Percentiles rank a stretch among this genome's conserved stretches.
phyloP scores from a whole-genome alignment of 2,888 invertebrate species.

The Xestia sexstrigata region DNA sequence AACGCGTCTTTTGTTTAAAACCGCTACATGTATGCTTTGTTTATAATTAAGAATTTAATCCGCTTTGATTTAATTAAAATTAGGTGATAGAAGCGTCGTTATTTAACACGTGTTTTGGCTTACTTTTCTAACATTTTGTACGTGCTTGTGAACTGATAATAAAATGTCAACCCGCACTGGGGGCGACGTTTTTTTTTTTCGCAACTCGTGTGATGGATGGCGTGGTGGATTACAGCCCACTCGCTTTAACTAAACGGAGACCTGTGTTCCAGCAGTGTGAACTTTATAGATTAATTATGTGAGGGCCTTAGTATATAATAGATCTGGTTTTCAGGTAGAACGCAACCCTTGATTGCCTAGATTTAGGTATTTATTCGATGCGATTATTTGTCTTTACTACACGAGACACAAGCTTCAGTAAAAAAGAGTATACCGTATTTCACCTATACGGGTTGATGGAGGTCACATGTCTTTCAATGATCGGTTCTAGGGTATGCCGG shows the following conservation, averaged over 20 bases:
- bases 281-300: neutral
- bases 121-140: neutral
- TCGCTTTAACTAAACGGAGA: neutral
- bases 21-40: constrained; percentile 31
- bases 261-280: neutral
- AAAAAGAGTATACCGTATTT: too few species aligned
- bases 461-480: too few species aligned
- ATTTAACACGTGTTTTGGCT: neutral
- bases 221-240: neutral
- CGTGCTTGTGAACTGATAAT: neutral
- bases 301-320: neutral
- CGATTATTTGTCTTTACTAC: neutral
- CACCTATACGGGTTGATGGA: too few species aligned
- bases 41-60: constrained; percentile 29
- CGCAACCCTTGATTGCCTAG: neutral
- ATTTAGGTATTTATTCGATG: neutral
- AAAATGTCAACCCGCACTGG: neutral
- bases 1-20: constrained; percentile 54
- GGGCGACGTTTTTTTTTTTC: neutral
- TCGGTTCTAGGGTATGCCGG: too few species aligned
- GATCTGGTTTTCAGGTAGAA: neutral
- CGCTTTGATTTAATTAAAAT: constrained; percentile 26
- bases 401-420: too few species aligned
- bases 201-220: neutral
- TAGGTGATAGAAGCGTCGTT: neutral